Conservation (phyloP, 2,888 invertebrate genomes). For the Dryomyza anilis region DNA sequence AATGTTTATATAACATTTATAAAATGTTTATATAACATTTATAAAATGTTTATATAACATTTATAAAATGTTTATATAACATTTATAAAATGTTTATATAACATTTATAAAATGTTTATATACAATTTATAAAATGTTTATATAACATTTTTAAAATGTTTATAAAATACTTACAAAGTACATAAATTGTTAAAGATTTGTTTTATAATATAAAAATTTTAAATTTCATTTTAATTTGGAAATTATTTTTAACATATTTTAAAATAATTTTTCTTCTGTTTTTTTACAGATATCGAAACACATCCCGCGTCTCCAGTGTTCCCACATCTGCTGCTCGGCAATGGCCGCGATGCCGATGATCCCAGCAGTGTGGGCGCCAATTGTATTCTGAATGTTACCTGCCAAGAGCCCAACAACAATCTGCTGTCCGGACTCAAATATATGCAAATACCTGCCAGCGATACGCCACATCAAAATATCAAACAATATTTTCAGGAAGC, state of each 20-base stretch:
- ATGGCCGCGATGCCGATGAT: slow-evolving; percentile 80
- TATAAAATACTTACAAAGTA: too few species aligned
- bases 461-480: slow-evolving; percentile 83
- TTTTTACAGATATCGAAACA: slow-evolving; percentile 71
- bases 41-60: too few species aligned
- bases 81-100: too few species aligned
- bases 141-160: too few species aligned
- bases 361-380: slow-evolving; percentile 73
- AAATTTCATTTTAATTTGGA: not conserved
- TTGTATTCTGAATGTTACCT: slow-evolving; percentile 81
- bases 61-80: too few species aligned
- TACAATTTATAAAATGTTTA: too few species aligned
- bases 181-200: not conserved
- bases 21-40: too few species aligned
- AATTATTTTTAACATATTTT: not conserved
- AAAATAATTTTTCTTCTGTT: too few species aligned
- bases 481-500: slow-evolving; percentile 89
- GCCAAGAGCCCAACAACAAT: slow-evolving; percentile 69
- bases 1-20: too few species aligned
- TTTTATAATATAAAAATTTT: not conserved
- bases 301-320: slow-evolving; percentile 78
- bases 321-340: slow-evolving; percentile 81
- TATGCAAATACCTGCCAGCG: slow-evolving; percentile 80
- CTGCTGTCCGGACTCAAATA: slow-evolving; percentile 74
- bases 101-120: too few species aligned